Base-by-base conservation (phyloP, 2,888 invertebrate genomes). In the Caenorhabditis sp. region DNA sequence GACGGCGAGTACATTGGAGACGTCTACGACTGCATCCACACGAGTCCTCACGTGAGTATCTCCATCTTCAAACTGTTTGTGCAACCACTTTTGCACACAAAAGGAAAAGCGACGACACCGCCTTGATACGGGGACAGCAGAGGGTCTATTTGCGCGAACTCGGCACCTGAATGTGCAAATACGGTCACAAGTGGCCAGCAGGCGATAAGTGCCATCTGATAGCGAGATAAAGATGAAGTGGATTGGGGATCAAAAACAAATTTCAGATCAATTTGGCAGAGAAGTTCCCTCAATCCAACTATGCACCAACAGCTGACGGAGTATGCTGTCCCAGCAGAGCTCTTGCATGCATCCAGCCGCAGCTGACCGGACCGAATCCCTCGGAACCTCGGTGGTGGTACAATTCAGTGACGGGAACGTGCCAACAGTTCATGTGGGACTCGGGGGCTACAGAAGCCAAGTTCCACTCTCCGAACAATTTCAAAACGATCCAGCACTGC, bases 341-440 rank as follows among this genome's bases (percentile, higher is more conserved):
- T 17, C 73, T 85, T 2, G 82, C 85, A 0, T 85, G 85, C 35
- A 80, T 80, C 26, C 82, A 82, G 61, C 83, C 85, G 0, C 80
- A 83, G 46, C 77, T 77, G 4, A 83, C 83, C 8, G 85, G 85
- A 8, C 82, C 83, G 24, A 83, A 83, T 52, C 83, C 84, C 13
- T 75, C 83, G 5, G 84, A 84, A 30, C 82, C 84, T 2, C 58
- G 84, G 4, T 84, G 84, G 84, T 82, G 81, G 79, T 80, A 78
- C 66, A 80, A 80, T n/a, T 74, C 80, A 1, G 81, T 81, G 15
- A 76, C 83, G 1, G 84, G 84, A 7, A 83, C 83, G 11, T 85
- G 84, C 15, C 84, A 85, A 53, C 84, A 85, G 52, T 85, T 85
- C 65, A 81, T 85, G 81, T 85, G 84, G 84, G 84, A 85, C 59